Base-by-base conservation (phyloP, 2,888 invertebrate species). In the Graphium colonna region DNA sequence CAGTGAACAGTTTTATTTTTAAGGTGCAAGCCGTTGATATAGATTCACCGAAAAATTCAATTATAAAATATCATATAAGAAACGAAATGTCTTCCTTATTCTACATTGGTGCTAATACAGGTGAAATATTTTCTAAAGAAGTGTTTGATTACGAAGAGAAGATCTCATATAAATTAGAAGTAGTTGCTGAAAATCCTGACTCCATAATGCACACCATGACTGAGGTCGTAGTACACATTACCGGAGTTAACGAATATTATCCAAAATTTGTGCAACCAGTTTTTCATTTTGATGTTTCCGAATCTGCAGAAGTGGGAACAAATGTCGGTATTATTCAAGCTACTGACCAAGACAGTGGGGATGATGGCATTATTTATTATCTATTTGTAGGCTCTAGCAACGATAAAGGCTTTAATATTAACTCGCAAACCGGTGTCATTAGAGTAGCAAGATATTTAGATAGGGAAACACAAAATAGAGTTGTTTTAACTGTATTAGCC, bases 321-420 rank as follows among this genome's bases (percentile, higher is more conserved):
- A 93, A 93, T 51, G 95, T 98, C 31, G 98, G 98, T 1, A 91
- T 93, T 5, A 94, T 97, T 57, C 95, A 95, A 83, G 97, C 97
- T 0, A 95, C 95, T 0, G 97, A 97, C 77, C 95, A 96, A 80
- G 97, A 97, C 73, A 93, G 93, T 8, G 97, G 97, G 3, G 94
- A 94, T 43, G 97, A 97, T 75, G 97, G 97, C 0, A 92, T 93
- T 67, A 95, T 98, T 7, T 97, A 95, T 73, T 98, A 97, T 72
- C 91, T 97, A n/a, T 93, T 98, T 63, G 96, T 98, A 1, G 97
- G 97, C 1, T 95, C 96, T 0, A 97, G 97, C 71, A 97, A 97
- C 72, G 96, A 97, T 66, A 94, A 94, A 68, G 98, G 98, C 0
- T 98, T 98, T 73, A 92, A 92, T 26, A 95, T 98, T 38, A 95